Evolutionary conservation across 2,797 vertebrate genomes (phyloP).

Genomic region (Capromys pilorides): DNA sequence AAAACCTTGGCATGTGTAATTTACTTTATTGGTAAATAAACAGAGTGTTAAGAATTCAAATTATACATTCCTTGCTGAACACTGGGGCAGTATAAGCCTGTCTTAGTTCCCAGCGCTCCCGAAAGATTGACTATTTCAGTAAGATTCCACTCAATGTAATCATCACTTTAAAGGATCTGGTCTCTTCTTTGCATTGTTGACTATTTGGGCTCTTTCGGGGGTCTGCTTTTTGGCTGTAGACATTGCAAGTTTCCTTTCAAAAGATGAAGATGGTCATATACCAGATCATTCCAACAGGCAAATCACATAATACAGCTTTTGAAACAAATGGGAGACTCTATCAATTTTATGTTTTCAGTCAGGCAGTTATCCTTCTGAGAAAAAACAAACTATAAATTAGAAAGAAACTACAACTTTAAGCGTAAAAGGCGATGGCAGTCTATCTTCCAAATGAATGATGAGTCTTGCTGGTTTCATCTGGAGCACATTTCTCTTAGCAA

Average conservation of each 20-base stretch:
- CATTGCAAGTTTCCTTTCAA: neutral
- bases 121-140: constrained; percentile 10
- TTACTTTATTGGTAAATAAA: neutral
- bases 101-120: neutral
- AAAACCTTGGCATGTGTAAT: neutral
- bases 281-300: constrained; percentile 20
- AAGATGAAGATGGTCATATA: neutral
- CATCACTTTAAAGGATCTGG: neutral
- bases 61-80: neutral
- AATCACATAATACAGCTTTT: neutral
- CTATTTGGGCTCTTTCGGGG: neutral
- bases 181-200: neutral
- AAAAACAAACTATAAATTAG: neutral
- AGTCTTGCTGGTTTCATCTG: neutral
- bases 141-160: neutral
- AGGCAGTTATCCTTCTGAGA: neutral
- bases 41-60: neutral
- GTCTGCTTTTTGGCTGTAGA: neutral
- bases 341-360: constrained; percentile 14
- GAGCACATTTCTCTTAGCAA: constrained; percentile 48
- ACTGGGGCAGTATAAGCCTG: neutral
- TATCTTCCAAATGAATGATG: constrained; percentile 45
- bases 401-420: neutral
- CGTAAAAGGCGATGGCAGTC: constrained; percentile 10
- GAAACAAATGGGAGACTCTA: neutral